Base-by-base conservation (phyloP, 2,888 invertebrate genomes). In the Agonopterix alstromeriana region DNA sequence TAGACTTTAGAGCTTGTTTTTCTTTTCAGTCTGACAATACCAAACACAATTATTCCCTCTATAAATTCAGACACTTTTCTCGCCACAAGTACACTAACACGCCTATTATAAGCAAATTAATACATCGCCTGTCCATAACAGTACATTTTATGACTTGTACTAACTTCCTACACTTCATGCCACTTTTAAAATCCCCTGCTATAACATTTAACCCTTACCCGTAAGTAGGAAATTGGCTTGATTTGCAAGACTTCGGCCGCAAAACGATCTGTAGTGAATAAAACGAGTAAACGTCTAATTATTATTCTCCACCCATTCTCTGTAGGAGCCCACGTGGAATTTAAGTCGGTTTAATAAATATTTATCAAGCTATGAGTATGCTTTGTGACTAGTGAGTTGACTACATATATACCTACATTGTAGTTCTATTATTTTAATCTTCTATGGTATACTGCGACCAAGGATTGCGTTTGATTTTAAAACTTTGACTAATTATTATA, bases 291-390 rank as follows among this genome's bases (percentile, higher is more conserved):
- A 27, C 27, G 27, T 27, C 46, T 40, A 40, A 46, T 46, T 46
- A 47, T 42, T 36, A 17, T 11, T 50, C 36, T 45, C 53, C 60
- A 58, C 58, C 58, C 36, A 44, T 58, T 54, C 55, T 42, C 44
- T 60, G 60, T 58, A 35, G 27, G n/a, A 27, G 45, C 53, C 56
- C 56, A 57, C 57, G 53, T 50, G 49, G 48, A n/a, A n/a, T 42
- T 42, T 46, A 42, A 42, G 42, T 12, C 11, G 11, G 11, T 8
- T 27, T 36, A 42, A 50, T 48, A 48, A 48, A 53, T 51, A 48
- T 46, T 51, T 50, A 48, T 48, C 36, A 46, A 42, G 48, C 46
- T 36, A 40, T 43, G 43, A 10, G n/a, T 40, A n/a, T 10, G 40
- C 40, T 40, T 10, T 10, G 40, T 27, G 27, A 27, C 27, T 27